Conservation (phyloP, 2,888 invertebrate genomes). For the Epistrophella euchroma region DNA sequence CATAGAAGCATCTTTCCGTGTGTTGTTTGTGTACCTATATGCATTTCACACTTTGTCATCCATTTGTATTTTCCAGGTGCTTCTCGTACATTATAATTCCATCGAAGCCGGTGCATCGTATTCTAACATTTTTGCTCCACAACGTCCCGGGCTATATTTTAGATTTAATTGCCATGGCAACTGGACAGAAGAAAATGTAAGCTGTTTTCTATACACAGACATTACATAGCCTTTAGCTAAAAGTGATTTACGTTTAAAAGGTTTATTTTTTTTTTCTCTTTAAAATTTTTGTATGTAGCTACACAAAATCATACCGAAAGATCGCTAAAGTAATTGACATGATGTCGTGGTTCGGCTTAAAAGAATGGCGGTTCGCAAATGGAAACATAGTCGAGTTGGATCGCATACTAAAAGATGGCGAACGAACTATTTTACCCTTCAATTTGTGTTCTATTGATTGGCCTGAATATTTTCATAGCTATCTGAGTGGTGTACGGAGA, state of each 20-base stretch:
- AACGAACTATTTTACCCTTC: conserved; percentile 84
- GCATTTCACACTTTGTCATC: conserved; percentile 65
- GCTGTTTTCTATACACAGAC: conserved; percentile 68
- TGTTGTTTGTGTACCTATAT: conserved; percentile 34
- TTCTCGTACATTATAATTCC: conserved; percentile 84
- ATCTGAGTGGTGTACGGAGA: conserved; percentile 88
- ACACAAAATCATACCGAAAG: conserved; percentile 82
- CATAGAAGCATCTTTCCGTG: conserved; percentile 22
- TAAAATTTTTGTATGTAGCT: conserved; percentile 77
- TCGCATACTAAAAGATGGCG: conserved; percentile 79
- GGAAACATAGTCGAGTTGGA: conserved; percentile 82
- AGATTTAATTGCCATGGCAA: conserved; percentile 83
- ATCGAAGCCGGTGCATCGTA: conserved; percentile 83
- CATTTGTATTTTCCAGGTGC: conserved; percentile 81
- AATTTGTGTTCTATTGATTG: conserved; percentile 88
- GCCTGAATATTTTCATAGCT: conserved; percentile 87
- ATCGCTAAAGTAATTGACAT: conserved; percentile 83
- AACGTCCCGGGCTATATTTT: conserved; percentile 84
- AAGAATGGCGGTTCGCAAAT: conserved; percentile 83
- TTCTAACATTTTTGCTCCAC: conserved; percentile 83
- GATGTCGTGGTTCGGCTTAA: conserved; percentile 84
- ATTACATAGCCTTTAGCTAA: conserved; percentile 15
- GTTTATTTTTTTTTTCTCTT: background rate
- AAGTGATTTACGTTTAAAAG: conserved; percentile 63
- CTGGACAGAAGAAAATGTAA: conserved; percentile 84